Percentiles rank a stretch among this genome's conserved stretches.
These are phyloP conservation scores for Amphipoea lucens DNA, from an alignment of 2,888 invertebrate genomes.

Conservation along the genomic window DNA sequence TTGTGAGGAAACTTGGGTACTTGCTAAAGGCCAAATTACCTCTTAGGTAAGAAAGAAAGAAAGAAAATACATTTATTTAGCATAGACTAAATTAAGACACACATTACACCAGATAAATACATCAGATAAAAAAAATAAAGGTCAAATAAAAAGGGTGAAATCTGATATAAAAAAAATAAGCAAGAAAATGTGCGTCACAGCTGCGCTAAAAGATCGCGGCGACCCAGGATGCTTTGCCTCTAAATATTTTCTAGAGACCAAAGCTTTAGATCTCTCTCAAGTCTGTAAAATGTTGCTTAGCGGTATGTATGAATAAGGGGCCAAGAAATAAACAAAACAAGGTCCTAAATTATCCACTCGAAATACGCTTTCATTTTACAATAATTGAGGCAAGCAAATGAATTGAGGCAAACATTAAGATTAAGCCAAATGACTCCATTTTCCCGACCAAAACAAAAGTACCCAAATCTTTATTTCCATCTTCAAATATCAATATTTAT, in stretches of 20 bases:
- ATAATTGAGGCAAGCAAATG: slow-evolving; percentile 4
- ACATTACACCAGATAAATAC: too few relatives aligned
- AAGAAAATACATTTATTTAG: too few relatives aligned
- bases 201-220: too few relatives aligned
- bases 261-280: neutral
- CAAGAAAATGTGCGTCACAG: too few relatives aligned
- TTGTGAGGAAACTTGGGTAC: neutral
- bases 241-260: too few relatives aligned
- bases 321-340: neutral
- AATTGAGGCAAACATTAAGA: slow-evolving; percentile 1
- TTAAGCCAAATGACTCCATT: slow-evolving; percentile 11
- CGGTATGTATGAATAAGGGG: neutral
- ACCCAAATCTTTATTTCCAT: slow-evolving; percentile 19
- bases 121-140: too few relatives aligned
- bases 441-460: slow-evolving; percentile 11
- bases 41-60: neutral
- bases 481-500: slow-evolving; percentile 47
- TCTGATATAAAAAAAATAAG: too few relatives aligned
- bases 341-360: neutral
- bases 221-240: neutral
- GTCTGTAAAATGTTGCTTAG: neutral
- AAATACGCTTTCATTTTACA: neutral
- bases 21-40: neutral
- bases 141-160: too few relatives aligned
- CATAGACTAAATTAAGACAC: too few relatives aligned